phyloP scores from a whole-genome alignment of 2,113 vertebrate species.

The Varanus salvator region DNA sequence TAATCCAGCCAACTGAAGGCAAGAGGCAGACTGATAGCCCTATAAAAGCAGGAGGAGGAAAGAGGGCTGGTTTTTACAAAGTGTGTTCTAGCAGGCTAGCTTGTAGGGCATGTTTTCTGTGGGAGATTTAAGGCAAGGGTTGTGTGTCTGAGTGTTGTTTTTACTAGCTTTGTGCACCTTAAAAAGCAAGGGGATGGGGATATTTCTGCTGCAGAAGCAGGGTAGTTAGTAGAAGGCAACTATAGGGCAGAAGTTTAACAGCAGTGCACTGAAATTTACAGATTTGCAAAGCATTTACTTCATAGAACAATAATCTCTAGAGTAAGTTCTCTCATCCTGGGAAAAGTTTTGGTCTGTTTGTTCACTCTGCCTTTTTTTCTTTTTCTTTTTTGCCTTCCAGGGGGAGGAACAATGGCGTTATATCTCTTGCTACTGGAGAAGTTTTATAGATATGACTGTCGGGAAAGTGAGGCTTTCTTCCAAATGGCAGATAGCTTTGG shows the following conservation, averaged over 20 bases:
- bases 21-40: background rate
- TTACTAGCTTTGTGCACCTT: background rate
- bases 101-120: background rate
- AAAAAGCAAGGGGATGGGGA: too few species aligned
- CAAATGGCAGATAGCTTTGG: constrained; percentile 29
- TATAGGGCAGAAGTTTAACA: background rate
- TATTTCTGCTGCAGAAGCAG: background rate
- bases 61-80: background rate
- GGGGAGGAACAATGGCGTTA: background rate
- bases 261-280: background rate
- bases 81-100: background rate
- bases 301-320: background rate
- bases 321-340: background rate
- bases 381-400: too few species aligned
- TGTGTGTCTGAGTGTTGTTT: background rate
- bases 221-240: background rate
- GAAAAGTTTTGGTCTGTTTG: background rate
- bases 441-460: constrained; percentile 33
- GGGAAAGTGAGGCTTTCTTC: constrained; percentile 31
- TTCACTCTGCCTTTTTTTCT: background rate
- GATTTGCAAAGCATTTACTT: too few species aligned
- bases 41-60: background rate
- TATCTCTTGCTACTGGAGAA: constrained; percentile 30
- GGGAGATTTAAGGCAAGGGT: too few species aligned
- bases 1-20: background rate